Conservation (phyloP, 2,113 vertebrate species). For the Anser cygnoides region DNA sequence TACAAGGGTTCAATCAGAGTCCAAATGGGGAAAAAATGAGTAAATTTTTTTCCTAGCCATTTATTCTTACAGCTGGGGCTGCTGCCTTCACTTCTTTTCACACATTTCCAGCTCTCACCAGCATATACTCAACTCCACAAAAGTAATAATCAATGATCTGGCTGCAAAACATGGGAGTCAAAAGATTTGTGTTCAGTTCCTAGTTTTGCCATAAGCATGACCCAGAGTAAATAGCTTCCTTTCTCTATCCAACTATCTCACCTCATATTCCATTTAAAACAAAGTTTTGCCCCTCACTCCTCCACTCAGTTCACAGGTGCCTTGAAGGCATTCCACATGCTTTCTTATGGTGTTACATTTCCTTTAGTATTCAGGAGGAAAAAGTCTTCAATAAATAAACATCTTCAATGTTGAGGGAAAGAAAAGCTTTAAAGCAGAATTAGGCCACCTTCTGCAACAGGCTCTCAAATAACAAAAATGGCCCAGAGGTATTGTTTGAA, state of each 20-base stretch:
- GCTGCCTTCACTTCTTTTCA: not conserved
- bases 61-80: not conserved
- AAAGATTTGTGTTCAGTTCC: not conserved
- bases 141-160: not conserved
- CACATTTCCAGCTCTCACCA: not conserved
- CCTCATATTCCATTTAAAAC: not conserved
- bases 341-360: not conserved
- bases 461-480: not conserved
- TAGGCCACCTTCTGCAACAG: not conserved
- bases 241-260: not conserved
- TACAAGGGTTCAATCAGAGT: not conserved
- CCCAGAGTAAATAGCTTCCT: not conserved
- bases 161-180: not conserved
- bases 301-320: not conserved
- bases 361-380: not conserved
- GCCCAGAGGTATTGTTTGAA: not conserved
- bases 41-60: not conserved
- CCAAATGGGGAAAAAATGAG: not conserved
- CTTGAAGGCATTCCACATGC: not conserved
- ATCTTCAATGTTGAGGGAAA: not conserved
- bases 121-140: fast-evolving
- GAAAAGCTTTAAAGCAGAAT: not conserved
- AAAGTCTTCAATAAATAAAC: not conserved
- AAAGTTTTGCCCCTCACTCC: not conserved
- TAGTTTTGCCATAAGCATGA: not conserved